A percentile compares a stretch with the other conserved stretches of the same genome.
phyloP scores from a whole-genome alignment of 2,113 vertebrate genomes.

The Ciconia maguari region DNA sequence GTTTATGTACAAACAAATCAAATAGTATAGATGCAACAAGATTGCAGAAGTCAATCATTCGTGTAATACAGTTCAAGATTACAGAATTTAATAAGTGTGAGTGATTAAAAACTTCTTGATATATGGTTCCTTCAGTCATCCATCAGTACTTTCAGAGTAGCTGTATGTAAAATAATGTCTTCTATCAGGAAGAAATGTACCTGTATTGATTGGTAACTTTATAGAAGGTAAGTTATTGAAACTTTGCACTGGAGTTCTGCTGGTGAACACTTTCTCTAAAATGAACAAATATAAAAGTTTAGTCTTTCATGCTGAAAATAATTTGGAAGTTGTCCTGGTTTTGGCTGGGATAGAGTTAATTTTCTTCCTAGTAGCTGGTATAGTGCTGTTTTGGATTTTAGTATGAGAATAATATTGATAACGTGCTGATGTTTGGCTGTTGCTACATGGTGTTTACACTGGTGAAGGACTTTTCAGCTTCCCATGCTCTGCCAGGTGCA shows the following conservation, averaged over 20 bases:
- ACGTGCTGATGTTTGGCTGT: no score
- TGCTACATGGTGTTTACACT: no score
- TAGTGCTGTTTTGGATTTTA: no score
- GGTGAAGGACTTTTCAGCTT: no score
- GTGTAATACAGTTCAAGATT: slow-evolving; percentile 46
- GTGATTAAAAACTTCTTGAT: slow-evolving; percentile 60
- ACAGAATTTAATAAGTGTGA: slow-evolving; percentile 51
- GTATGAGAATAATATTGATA: no score
- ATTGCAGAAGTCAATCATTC: slow-evolving; percentile 58
- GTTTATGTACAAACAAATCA: slow-evolving; percentile 56
- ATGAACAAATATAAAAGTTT: not conserved
- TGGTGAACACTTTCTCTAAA: not conserved
- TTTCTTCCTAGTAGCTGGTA: no score
- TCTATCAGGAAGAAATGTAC: not conserved
- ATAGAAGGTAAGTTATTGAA: not conserved
- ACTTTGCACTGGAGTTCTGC: not conserved
- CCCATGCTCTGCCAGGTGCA: no score
- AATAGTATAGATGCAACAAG: slow-evolving; percentile 19
- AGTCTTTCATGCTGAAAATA: not conserved
- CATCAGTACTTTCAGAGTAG: not conserved
- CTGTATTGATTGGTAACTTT: not conserved
- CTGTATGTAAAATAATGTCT: not conserved
- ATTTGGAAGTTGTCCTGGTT: not conserved
- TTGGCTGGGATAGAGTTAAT: no score
- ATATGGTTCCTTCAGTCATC: slow-evolving; percentile 13